A percentile compares a stretch with the other conserved stretches of the same genome.
Evolutionary conservation across 2,113 vertebrate genomes (phyloP).

Genomic region (Vulpes vulpes): DNA sequence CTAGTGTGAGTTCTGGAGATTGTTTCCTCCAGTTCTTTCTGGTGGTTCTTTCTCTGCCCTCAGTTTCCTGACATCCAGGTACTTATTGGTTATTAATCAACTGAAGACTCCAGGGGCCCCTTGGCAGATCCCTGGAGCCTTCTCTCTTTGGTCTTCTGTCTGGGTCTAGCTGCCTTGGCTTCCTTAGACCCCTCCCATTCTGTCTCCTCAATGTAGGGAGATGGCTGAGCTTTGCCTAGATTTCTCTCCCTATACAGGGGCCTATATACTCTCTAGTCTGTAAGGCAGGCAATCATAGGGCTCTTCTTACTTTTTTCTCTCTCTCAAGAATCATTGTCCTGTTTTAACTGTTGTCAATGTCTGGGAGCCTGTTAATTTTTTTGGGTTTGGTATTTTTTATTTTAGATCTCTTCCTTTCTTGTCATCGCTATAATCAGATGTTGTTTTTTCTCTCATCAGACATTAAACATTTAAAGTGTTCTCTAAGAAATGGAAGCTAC

Average conservation of each 20-base stretch:
- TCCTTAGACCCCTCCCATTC: neutral
- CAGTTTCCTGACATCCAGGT: neutral
- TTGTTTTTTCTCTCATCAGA: neutral
- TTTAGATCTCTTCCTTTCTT: neutral
- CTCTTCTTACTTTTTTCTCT: neutral
- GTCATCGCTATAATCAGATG: neutral
- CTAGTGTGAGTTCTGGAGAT: neutral
- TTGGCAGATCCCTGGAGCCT: neutral
- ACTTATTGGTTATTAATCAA: neutral
- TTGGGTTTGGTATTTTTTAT: neutral
- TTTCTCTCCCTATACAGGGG: neutral
- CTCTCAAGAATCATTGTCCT: neutral
- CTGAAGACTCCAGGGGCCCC: neutral
- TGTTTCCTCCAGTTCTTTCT: neutral
- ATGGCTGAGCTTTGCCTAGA: neutral
- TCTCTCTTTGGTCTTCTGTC: neutral
- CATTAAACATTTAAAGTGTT: neutral
- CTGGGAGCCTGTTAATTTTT: slow-evolving; percentile 2
- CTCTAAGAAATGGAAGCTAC: slow-evolving; percentile 21
- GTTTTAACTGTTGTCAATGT: neutral
- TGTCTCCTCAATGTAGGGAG: neutral
- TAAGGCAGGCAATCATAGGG: neutral
- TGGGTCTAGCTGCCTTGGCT: neutral
- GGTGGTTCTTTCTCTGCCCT: neutral
- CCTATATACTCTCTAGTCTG: neutral